These are phyloP conservation scores for Psix sp. DNA, from an alignment of 1,140 invertebrate species.

Conservation along the genomic window DNA sequence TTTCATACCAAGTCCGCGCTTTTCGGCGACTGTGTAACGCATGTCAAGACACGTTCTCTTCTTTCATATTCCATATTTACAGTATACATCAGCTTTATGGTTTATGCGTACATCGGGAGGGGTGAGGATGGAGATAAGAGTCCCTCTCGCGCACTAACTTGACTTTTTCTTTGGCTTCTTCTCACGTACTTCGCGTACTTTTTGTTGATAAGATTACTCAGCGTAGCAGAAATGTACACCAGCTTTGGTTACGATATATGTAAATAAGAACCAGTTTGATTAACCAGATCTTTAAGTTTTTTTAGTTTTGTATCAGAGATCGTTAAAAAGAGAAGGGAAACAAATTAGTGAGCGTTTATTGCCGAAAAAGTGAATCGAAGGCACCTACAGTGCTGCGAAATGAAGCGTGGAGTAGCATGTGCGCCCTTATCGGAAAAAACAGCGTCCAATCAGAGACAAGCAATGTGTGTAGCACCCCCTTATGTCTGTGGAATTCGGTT, in stretches of 20 bases:
- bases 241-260: constrained; percentile 39
- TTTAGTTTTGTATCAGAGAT: no score
- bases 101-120: constrained; percentile 29
- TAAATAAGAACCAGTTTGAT: no score
- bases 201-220: constrained; percentile 54
- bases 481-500: constrained; percentile 71
- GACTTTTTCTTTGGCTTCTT: constrained; percentile 54
- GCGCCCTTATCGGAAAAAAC: constrained; percentile 75
- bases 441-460: constrained; percentile 73
- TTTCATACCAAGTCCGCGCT: constrained; percentile 16
- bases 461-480: constrained; percentile 66
- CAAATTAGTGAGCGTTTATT: constrained; percentile 44
- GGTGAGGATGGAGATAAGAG: constrained; percentile 56
- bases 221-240: constrained; percentile 37
- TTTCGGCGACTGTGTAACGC: constrained; percentile 7
- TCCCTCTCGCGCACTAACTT: constrained; percentile 41
- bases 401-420: constrained; percentile 63
- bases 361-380: constrained; percentile 5
- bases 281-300: no score
- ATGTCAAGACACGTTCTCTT: constrained; percentile 46
- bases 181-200: constrained; percentile 52
- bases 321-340: not conserved
- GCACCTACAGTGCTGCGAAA: constrained; percentile 40
- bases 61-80: constrained; percentile 56
- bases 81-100: constrained; percentile 57